These are phyloP conservation scores for Punctoribates punctum DNA, from an alignment of 2,888 invertebrate genomes.

Conservation along the genomic window DNA sequence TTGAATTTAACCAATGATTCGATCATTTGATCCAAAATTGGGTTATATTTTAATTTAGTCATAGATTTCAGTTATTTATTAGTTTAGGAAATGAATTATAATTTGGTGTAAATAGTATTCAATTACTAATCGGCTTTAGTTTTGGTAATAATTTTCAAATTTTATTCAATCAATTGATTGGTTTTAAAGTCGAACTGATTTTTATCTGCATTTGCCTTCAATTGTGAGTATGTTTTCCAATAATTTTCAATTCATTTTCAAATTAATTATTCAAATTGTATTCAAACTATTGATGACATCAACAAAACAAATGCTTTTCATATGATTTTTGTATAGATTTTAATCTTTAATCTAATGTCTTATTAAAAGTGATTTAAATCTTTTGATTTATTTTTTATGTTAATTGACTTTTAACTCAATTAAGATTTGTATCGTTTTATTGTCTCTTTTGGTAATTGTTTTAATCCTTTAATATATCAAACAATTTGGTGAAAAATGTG, in stretches of 20 bases:
- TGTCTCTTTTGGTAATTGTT: too few relatives aligned
- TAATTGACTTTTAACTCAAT: too few relatives aligned
- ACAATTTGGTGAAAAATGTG: too few relatives aligned
- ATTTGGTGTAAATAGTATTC: too few relatives aligned
- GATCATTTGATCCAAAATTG: neutral
- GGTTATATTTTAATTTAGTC: neutral
- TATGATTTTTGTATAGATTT: neutral
- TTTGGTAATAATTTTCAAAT: neutral
- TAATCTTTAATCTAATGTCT: neutral
- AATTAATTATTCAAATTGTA: neutral
- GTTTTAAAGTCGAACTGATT: neutral
- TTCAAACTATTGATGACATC: conserved; percentile 9
- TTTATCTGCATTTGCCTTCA: neutral
- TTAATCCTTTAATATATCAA: too few relatives aligned
- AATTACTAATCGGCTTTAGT: too few relatives aligned
- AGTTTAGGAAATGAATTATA: too few relatives aligned
- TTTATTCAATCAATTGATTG: neutral
- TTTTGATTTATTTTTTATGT: too few relatives aligned
- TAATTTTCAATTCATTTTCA: neutral
- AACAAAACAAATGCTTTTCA: neutral
- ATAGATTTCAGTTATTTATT: too few relatives aligned
- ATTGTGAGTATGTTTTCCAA: neutral
- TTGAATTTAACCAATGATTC: neutral
- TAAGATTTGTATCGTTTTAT: too few relatives aligned
- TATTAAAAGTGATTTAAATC: neutral